A percentile compares a stretch with the other conserved stretches of the same genome.
Evolutionary conservation across 64 coral and sea anemone genomes (phyloP).

Genomic region (Trachythela sp.): DNA sequence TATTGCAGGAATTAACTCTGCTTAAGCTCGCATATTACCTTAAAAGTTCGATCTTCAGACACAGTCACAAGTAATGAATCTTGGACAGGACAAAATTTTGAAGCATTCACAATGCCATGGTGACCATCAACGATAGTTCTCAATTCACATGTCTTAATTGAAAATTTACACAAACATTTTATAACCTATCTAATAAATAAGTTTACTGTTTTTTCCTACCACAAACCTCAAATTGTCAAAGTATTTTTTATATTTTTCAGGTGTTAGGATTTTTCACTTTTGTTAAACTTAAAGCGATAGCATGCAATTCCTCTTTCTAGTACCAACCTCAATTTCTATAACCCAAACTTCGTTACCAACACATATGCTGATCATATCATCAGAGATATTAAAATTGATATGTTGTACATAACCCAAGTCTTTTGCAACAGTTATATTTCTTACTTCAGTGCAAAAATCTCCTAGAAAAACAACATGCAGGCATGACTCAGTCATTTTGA

Average conservation of each 20-base stretch:
- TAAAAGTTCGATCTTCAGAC: constrained; percentile 88
- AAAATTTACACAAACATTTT: not conserved
- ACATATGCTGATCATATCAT: constrained; percentile 65
- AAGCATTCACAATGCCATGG: constrained; percentile 55
- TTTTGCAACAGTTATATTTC: constrained; percentile 61
- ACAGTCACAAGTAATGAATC: constrained; percentile 70
- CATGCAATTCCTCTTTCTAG: too few relatives aligned
- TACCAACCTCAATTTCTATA: constrained; percentile 84
- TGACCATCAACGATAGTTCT: constrained; percentile 76
- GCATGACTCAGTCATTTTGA: not conserved
- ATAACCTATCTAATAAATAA: too few relatives aligned
- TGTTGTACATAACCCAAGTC: constrained; percentile 78
- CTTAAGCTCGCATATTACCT: too few relatives aligned
- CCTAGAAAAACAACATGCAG: not conserved
- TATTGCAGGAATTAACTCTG: not conserved
- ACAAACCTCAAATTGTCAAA: too few relatives aligned
- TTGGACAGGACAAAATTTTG: constrained; percentile 62
- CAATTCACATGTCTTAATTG: constrained; percentile 64
- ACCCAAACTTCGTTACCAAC: constrained; percentile 89
- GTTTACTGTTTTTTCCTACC: too few relatives aligned
- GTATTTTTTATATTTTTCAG: too few relatives aligned
- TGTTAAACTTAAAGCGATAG: too few relatives aligned
- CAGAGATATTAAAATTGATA: constrained; percentile 64
- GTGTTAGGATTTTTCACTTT: too few relatives aligned
- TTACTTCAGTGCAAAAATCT: constrained; percentile 16